Percentiles rank a stretch among this genome's conserved stretches.
Conservation (phyloP, 2,888 invertebrate species). For the Pterostichus madidus region DNA sequence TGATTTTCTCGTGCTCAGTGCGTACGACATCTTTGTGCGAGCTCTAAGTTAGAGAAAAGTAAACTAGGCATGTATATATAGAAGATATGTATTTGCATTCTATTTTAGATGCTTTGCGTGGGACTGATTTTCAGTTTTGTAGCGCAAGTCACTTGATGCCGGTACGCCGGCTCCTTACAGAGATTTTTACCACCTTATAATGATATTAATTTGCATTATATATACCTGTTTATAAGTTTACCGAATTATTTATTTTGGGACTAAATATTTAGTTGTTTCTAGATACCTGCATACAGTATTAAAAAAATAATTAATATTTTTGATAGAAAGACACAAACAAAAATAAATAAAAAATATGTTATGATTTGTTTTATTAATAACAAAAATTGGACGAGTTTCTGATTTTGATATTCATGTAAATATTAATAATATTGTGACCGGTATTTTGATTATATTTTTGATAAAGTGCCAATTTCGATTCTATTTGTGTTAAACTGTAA, state of each 20-base stretch:
- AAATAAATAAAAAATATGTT: background rate
- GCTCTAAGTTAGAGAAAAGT: constrained; percentile 42
- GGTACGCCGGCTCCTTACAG: background rate
- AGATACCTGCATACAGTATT: background rate
- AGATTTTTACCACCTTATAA: constrained; percentile 7
- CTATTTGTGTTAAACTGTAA: constrained; percentile 29
- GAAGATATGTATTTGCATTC: constrained; percentile 66
- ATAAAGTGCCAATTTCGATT: constrained; percentile 28
- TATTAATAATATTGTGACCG: constrained; percentile 23
- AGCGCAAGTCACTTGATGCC: constrained; percentile 7
- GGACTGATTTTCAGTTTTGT: constrained; percentile 45
- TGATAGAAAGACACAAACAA: background rate
- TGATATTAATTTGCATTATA: constrained; percentile 38
- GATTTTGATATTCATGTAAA: constrained; percentile 14
- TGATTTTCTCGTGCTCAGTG: constrained; percentile 28
- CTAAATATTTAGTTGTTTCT: background rate
- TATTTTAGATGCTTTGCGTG: constrained; percentile 64
- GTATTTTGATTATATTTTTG: constrained; percentile 36
- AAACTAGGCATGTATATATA: constrained; percentile 58
- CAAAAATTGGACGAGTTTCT: background rate
- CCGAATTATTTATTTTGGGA: background rate
- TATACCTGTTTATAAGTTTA: background rate
- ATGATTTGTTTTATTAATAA: background rate
- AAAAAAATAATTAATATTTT: background rate
- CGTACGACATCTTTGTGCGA: constrained; percentile 26